Evolutionary conservation across 2,113 vertebrate genomes (phyloP).

Genomic region (Rhodinocichla rosea): DNA sequence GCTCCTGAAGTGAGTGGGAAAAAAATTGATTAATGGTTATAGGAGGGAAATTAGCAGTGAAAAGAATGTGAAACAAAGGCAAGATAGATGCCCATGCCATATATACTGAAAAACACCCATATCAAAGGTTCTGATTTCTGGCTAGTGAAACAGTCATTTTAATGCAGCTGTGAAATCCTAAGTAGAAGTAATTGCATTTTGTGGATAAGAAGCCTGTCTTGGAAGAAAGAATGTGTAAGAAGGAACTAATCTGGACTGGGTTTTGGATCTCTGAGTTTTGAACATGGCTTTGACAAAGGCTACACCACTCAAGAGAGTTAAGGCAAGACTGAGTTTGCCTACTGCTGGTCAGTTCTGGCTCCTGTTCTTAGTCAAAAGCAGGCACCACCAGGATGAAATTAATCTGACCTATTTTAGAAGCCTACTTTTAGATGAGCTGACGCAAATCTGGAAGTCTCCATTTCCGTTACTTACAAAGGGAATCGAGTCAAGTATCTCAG

Average conservation of each 20-base stretch:
- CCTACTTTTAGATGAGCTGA: conserved; percentile 4
- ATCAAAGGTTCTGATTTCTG: neutral
- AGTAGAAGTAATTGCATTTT: neutral
- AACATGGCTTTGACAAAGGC: neutral
- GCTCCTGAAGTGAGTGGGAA: neutral
- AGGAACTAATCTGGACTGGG: neutral
- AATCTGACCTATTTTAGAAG: neutral
- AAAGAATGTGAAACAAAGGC: neutral
- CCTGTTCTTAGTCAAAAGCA: neutral
- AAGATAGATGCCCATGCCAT: neutral
- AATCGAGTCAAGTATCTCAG: conserved; percentile 2
- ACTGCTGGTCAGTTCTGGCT: neutral
- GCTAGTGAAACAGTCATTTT: neutral
- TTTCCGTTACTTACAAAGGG: conserved; percentile 14
- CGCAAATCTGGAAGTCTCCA: conserved; percentile 1
- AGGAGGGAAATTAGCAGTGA: neutral
- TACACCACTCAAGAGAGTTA: neutral
- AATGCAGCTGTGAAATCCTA: neutral
- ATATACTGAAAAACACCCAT: neutral
- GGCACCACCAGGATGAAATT: neutral
- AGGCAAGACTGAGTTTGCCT: neutral
- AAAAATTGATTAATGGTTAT: neutral
- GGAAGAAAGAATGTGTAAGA: neutral
- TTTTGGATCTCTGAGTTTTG: neutral
- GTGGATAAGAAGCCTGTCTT: neutral